Evolutionary conservation across 30 jellyfish, hydroid and myxozoan species (phyloP), one percentile per base, ranked within the genome.

Genomic region (Rhopilema esculentum): DNA sequence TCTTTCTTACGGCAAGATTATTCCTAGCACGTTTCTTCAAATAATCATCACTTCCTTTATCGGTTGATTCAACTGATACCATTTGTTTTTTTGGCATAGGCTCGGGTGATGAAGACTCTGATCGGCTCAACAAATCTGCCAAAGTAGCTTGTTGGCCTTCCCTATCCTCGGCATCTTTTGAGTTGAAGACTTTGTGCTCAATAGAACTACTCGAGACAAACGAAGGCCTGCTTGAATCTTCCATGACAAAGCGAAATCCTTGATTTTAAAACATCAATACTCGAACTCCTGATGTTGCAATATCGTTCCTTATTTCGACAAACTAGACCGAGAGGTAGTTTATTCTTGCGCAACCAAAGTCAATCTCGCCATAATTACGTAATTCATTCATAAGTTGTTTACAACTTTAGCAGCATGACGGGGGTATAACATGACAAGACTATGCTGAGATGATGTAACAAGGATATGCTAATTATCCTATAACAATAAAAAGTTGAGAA

Each of bases 1-100:
- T 89, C 84, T 94, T 94, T 69, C 89, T 94, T 2, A 94, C 98
- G 16, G 98, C 98, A 62, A 94, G 66, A 75, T 94, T 94, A 48
- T 94, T 94, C 67, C 98, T 72, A 33, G 96, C 96, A 25, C 98
- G 92, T 63, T 94, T 94, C 72, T 69, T 63, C 48, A 80, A 71
- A 71, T 94, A 94, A 30, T 94, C 98, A 16, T 94, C 97, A 87
- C 81, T 85, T 33, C 33, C 71, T 73, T 85, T 89, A 8, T 88
- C 91, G 1, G 71, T 65, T 23, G 84, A 32, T 0, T 31, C 27
- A 19, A 6, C 57, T 40, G 12, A 12, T 40, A 40, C 70, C 84
- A 73, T 73, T 32, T 28, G 70, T 40, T 49, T 32, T 64, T 32
- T 40, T 29, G 75, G 75, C 64, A 72, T 32, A 26, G 85, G 79